Evolutionary conservation across 1,140 invertebrate genomes (phyloP).

Genomic region (Drosophila kanapiae): DNA sequence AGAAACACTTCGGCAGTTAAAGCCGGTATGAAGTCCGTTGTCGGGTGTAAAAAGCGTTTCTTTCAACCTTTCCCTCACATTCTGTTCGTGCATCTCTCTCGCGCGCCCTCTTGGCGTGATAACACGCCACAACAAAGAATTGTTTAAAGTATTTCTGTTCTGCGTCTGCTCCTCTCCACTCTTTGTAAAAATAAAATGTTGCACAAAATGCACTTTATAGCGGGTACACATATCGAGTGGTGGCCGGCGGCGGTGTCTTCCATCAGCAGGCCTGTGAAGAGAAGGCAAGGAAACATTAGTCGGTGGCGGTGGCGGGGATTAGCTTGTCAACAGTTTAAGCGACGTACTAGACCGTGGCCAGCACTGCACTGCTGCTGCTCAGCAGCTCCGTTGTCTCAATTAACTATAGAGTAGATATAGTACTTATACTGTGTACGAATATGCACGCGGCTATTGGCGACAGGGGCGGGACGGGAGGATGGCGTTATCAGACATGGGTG

Average conservation of each 20-base stretch:
- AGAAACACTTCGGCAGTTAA: conserved; percentile 10
- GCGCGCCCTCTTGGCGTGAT: conserved; percentile 33
- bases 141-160: conserved; percentile 36
- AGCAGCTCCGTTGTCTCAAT: conserved; percentile 31
- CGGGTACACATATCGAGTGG: conserved; percentile 23
- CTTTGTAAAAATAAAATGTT: conserved; percentile 48
- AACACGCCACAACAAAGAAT: conserved; percentile 71
- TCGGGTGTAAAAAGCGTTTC: conserved; percentile 31
- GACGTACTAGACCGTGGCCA: conserved; percentile 68
- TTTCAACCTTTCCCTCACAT: not conserved
- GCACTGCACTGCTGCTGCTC: conserved; percentile 26
- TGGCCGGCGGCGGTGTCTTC: conserved; percentile 34
- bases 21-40: conserved; percentile 54
- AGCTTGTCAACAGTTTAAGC: conserved; percentile 61
- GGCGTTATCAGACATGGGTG: conserved; percentile 52
- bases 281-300: conserved; percentile 37
- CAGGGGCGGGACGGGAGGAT: conserved; percentile 22
- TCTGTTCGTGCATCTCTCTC: conserved; percentile 17
- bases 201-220: conserved; percentile 69
- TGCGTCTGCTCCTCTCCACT: conserved; percentile 21
- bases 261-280: conserved; percentile 74
- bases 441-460: conserved; percentile 9
- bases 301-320: conserved; percentile 1
- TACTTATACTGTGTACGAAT: not conserved
- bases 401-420: conserved; percentile 13